phyloP scores from a whole-genome alignment of 2,797 vertebrate genomes.

The Rhincodon typus region DNA sequence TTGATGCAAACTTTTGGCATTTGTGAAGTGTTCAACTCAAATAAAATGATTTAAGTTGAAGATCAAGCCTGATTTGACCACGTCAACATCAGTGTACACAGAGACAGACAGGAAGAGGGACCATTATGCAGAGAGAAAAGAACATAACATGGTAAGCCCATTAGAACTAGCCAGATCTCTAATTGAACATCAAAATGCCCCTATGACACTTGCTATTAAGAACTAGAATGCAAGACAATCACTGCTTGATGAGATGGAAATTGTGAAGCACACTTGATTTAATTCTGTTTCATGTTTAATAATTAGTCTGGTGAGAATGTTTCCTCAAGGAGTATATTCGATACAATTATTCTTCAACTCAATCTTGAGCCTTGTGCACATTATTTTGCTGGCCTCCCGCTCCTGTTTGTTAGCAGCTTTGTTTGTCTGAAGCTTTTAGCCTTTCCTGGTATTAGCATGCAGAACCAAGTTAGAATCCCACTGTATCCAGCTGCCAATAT shows the following conservation, averaged over 20 bases:
- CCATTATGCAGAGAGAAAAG: neutral
- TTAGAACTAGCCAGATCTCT: neutral
- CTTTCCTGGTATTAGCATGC: neutral
- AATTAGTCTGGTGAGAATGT: neutral
- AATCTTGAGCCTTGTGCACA: neutral
- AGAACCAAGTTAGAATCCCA: neutral
- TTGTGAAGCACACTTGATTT: neutral
- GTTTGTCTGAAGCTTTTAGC: neutral
- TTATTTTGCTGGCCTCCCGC: neutral
- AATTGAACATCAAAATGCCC: neutral
- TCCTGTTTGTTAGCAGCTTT: neutral
- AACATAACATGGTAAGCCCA: neutral
- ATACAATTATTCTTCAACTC: neutral
- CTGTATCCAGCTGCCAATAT: neutral
- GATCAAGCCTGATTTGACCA: neutral
- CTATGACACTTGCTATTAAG: neutral
- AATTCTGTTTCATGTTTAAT: neutral
- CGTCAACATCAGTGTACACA: neutral
- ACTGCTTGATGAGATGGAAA: neutral
- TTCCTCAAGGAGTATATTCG: neutral
- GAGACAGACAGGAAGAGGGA: neutral
- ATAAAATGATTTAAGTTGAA: neutral
- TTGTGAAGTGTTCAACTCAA: neutral
- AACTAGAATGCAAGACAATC: neutral
- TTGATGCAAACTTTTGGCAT: neutral